phyloP scores from a whole-genome alignment of 2,113 vertebrate genomes.

The Rhea pennata region DNA sequence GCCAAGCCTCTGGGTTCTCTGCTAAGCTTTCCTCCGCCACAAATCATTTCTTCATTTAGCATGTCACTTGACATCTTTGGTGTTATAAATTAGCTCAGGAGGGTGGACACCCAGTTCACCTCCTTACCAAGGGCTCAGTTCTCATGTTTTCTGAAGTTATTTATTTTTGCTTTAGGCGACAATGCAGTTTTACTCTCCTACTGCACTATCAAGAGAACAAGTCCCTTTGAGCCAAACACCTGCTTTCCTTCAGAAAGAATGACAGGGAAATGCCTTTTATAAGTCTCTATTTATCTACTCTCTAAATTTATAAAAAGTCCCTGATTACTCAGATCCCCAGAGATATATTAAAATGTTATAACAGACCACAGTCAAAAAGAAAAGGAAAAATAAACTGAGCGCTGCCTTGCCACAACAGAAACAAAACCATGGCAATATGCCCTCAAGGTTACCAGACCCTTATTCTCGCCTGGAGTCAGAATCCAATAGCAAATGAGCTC shows the following conservation, averaged over 20 bases:
- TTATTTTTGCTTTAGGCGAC: conserved; percentile 70
- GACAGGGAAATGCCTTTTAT: conserved; percentile 8
- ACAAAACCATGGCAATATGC: not conserved
- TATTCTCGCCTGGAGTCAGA: not conserved
- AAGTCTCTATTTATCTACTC: conserved; percentile 35
- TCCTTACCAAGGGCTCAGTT: conserved; percentile 33
- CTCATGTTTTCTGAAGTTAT: conserved; percentile 56
- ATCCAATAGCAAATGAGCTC: not conserved
- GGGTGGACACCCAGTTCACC: conserved; percentile 41
- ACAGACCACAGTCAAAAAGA: not conserved
- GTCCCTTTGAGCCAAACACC: conserved; percentile 72
- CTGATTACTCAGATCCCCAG: not conserved
- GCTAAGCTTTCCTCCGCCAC: conserved; percentile 42
- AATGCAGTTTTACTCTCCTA: conserved; percentile 19
- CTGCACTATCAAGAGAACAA: conserved; percentile 1
- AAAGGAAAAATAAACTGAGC: not conserved
- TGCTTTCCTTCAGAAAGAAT: conserved; percentile 54
- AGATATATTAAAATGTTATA: not conserved
- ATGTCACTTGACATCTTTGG: conserved; percentile 35
- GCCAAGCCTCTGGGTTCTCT: conserved; percentile 32
- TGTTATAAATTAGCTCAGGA: conserved; percentile 67
- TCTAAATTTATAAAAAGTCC: conserved; percentile 43
- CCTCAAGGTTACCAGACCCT: not conserved
- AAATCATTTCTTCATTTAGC: conserved; percentile 59
- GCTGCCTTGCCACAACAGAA: not conserved